Conservation (phyloP, 2,797 vertebrate genomes). For the Myotis daubentonii region DNA sequence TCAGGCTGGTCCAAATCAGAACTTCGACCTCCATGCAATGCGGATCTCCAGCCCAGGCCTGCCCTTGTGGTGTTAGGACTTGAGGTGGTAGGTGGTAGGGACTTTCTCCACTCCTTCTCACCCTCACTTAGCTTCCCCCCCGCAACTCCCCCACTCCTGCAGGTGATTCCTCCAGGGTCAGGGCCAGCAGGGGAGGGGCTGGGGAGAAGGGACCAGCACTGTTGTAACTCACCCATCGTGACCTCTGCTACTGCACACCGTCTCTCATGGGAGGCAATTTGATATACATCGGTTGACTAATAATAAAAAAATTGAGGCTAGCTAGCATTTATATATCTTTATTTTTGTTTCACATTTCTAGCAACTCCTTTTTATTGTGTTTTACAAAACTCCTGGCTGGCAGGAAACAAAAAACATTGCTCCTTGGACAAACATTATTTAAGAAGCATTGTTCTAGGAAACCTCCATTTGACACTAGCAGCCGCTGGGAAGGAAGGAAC, state of each 20-base stretch:
- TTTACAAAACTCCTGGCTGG: constrained; percentile 7
- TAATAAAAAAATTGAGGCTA: not conserved
- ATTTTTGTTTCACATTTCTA: constrained; percentile 30
- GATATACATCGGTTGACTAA: constrained; percentile 33
- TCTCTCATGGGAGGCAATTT: not conserved
- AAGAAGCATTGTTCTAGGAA: not conserved
- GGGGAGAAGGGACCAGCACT: not conserved
- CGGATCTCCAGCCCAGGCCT: too few species aligned
- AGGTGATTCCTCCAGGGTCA: not conserved
- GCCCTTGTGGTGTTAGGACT: not conserved
- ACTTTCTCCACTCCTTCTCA: not conserved
- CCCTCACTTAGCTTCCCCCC: not conserved
- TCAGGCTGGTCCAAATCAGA: too few species aligned
- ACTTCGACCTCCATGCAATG: too few species aligned
- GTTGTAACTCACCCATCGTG: not conserved
- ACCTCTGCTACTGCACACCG: not conserved
- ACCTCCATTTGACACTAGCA: not conserved
- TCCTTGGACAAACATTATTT: not conserved
- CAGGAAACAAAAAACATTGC: not conserved
- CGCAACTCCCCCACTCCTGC: fast-evolving
- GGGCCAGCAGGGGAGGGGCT: not conserved
- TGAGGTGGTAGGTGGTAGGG: too few species aligned
- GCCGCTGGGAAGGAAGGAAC: not conserved
- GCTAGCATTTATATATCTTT: not conserved
- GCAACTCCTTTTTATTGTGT: constrained; percentile 43